These are phyloP conservation scores for Anoplophora glabripennis DNA, from an alignment of 1,140 invertebrate species.

Conservation along the genomic window DNA sequence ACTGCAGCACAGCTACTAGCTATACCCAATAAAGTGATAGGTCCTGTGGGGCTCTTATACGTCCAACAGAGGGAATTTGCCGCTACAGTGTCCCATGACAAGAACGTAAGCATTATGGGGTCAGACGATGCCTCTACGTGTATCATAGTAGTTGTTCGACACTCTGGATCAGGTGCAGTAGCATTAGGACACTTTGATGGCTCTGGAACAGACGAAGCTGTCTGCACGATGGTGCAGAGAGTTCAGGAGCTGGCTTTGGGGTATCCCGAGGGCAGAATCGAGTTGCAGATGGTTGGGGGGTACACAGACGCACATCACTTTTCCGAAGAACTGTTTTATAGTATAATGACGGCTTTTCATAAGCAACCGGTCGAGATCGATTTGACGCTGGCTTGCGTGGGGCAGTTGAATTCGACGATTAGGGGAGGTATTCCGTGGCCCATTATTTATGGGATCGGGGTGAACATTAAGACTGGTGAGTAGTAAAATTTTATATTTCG, in stretches of 20 bases:
- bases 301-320: slow-evolving; percentile 78
- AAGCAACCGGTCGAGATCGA: slow-evolving; percentile 84
- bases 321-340: slow-evolving; percentile 84
- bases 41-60: slow-evolving; percentile 82
- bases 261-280: slow-evolving; percentile 81
- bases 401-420: slow-evolving; percentile 82
- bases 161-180: slow-evolving; percentile 88
- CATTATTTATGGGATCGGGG: slow-evolving; percentile 84
- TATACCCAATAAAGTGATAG: slow-evolving; percentile 74
- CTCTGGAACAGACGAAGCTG: slow-evolving; percentile 76
- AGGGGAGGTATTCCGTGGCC: slow-evolving; percentile 81
- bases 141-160: slow-evolving; percentile 84
- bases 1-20: slow-evolving; percentile 73
- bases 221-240: slow-evolving; percentile 72
- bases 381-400: slow-evolving; percentile 83
- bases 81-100: slow-evolving; percentile 85
- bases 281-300: slow-evolving; percentile 86
- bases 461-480: slow-evolving; percentile 79
- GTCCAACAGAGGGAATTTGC: slow-evolving; percentile 88
- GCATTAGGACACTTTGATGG: slow-evolving; percentile 88
- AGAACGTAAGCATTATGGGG: slow-evolving; percentile 85
- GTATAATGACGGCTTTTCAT: slow-evolving; percentile 82
- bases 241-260: slow-evolving; percentile 80
- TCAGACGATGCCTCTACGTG: slow-evolving; percentile 94
- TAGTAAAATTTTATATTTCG: background rate